Conservation (phyloP, 1,140 invertebrate species). For the Musca vetustissima region DNA sequence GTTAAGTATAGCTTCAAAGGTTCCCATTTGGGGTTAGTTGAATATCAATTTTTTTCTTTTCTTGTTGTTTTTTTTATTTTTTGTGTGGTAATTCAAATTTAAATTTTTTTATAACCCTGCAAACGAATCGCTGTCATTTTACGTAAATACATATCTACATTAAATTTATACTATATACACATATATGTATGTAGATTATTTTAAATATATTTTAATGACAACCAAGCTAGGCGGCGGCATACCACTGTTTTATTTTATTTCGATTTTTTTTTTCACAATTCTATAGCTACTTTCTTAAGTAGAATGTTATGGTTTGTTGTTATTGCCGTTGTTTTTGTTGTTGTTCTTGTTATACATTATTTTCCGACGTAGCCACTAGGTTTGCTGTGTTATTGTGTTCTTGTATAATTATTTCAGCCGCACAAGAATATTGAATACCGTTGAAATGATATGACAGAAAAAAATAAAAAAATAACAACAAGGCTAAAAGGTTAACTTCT, state of each 20-base stretch:
- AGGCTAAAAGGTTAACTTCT: slow-evolving; percentile 56
- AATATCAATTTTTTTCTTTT: too few species aligned
- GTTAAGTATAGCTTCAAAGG: too few species aligned
- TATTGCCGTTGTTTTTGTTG: slow-evolving; percentile 30
- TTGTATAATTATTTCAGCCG: slow-evolving; percentile 36
- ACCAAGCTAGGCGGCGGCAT: not conserved
- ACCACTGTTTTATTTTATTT: not conserved
- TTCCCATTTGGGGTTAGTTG: too few species aligned
- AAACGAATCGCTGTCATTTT: not conserved
- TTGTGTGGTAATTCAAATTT: too few species aligned
- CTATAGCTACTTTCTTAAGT: not conserved
- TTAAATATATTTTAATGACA: slow-evolving; percentile 2
- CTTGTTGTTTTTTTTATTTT: too few species aligned
- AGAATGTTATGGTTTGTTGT: slow-evolving; percentile 33
- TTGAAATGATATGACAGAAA: not conserved
- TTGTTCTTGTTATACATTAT: slow-evolving; percentile 34
- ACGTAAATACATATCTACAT: not conserved
- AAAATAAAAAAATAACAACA: slow-evolving; percentile 27
- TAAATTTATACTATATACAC: not conserved
- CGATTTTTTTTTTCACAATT: too few species aligned
- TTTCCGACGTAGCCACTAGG: too few species aligned
- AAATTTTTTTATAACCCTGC: too few species aligned
- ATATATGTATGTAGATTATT: not conserved
- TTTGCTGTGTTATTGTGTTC: slow-evolving; percentile 31
- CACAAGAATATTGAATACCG: not conserved